Conservation (phyloP, 2,113 vertebrate genomes). For the Sinosuthora webbiana region DNA sequence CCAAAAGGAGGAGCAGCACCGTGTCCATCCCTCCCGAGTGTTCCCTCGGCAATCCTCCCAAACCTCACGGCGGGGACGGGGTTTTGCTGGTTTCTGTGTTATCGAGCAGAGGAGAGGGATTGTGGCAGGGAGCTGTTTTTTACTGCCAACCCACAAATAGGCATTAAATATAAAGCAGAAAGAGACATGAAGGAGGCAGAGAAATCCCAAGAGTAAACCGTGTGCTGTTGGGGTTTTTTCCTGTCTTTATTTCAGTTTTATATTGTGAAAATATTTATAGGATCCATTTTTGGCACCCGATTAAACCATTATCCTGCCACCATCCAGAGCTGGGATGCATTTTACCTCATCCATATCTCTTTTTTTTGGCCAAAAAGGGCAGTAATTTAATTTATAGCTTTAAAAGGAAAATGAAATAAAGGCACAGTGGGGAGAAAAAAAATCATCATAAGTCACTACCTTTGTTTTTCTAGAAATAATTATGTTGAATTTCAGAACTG, state of each 20-base stretch:
- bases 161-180: neutral
- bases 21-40: neutral
- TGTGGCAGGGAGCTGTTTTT: neutral
- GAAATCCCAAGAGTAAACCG: neutral
- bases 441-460: neutral
- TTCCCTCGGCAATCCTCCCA: neutral
- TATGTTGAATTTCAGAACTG: neutral
- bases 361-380: neutral
- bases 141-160: neutral
- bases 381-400: neutral
- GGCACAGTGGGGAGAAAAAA: neutral
- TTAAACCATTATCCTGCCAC: neutral
- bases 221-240: rapidly evolving
- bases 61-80: rapidly evolving
- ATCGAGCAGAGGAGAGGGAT: neutral
- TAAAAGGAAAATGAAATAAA: neutral
- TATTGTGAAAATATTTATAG: neutral
- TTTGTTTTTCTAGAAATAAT: neutral
- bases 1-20: neutral
- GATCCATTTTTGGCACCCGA: neutral
- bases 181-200: neutral
- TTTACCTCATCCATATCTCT: rapidly evolving
- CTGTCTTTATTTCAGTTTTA: neutral
- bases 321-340: neutral
- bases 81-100: neutral